These are phyloP conservation scores for Calameuta filiformis DNA, from an alignment of 2,888 invertebrate species.

Conservation along the genomic window DNA sequence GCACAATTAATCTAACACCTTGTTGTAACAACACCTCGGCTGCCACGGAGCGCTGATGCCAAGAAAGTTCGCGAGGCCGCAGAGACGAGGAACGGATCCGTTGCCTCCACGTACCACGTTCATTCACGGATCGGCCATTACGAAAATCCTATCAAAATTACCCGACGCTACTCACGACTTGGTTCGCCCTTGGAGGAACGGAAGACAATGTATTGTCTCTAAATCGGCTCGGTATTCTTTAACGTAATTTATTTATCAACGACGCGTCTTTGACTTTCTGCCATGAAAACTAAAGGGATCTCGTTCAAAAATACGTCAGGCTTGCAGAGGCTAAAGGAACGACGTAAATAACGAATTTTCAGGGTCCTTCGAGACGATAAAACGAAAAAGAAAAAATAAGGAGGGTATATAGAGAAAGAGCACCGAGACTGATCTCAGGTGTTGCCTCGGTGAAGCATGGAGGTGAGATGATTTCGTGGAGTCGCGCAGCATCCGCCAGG, in stretches of 20 bases:
- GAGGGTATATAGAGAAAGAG: neutral
- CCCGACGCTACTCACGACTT: neutral
- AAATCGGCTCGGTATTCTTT: too few species aligned
- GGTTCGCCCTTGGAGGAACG: neutral
- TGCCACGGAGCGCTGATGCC: constrained; percentile 14
- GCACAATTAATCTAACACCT: constrained; percentile 66
- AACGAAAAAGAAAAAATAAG: neutral
- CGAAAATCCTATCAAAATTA: neutral
- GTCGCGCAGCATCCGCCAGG: neutral
- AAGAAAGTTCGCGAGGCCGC: neutral
- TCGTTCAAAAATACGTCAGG: too few species aligned
- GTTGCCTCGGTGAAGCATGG: neutral
- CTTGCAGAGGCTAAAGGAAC: too few species aligned
- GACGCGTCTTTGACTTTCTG: too few species aligned
- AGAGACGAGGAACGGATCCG: too few species aligned
- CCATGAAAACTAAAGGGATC: too few species aligned
- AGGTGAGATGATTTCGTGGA: neutral
- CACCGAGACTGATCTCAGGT: neutral
- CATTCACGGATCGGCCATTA: neutral
- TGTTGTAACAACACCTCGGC: constrained; percentile 63
- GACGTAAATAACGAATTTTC: neutral
- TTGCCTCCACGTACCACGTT: neutral
- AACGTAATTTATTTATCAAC: too few species aligned
- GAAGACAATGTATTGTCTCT: too few species aligned
- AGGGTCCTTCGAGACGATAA: neutral